A percentile compares a stretch with the other conserved stretches of the same genome.
Evolutionary conservation across 2,888 invertebrate genomes (phyloP).

Genomic region (Erebia epiphron): DNA sequence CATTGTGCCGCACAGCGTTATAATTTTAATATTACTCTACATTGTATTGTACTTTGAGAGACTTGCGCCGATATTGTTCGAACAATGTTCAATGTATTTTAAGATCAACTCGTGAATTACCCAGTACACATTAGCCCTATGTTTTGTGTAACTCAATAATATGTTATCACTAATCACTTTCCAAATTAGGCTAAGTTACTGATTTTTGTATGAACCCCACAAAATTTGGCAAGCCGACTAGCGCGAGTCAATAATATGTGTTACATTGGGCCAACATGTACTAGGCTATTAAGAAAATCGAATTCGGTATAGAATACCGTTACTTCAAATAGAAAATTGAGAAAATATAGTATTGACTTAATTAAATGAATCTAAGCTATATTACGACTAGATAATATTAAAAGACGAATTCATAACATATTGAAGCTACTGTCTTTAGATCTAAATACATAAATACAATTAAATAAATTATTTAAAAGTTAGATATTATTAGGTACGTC

Average conservation of each 20-base stretch:
- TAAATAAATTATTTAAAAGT: neutral
- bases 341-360: conserved; percentile 17
- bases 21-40: neutral
- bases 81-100: neutral
- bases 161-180: too few species aligned
- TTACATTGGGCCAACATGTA: too few species aligned
- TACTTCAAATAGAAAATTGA: conserved; percentile 18
- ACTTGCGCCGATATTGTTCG: conserved; percentile 5
- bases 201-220: too few species aligned
- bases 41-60: conserved; percentile 16
- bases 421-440: conserved; percentile 31
- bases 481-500: conserved; percentile 15
- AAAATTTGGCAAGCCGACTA: neutral
- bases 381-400: conserved; percentile 50
- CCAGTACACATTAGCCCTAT: too few species aligned
- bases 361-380: conserved; percentile 44
- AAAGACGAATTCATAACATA: conserved; percentile 42
- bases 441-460: conserved; percentile 19
- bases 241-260: neutral
- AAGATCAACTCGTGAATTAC: conserved; percentile 9
- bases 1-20: neutral
- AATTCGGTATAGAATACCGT: conserved; percentile 6
- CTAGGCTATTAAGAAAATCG: conserved; percentile 4
- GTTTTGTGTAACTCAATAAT: too few species aligned
- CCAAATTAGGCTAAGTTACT: too few species aligned